Evolutionary conservation across 2,888 invertebrate genomes (phyloP), one percentile per base, ranked within the genome.

Genomic region (Ypsolopha scabrella): DNA sequence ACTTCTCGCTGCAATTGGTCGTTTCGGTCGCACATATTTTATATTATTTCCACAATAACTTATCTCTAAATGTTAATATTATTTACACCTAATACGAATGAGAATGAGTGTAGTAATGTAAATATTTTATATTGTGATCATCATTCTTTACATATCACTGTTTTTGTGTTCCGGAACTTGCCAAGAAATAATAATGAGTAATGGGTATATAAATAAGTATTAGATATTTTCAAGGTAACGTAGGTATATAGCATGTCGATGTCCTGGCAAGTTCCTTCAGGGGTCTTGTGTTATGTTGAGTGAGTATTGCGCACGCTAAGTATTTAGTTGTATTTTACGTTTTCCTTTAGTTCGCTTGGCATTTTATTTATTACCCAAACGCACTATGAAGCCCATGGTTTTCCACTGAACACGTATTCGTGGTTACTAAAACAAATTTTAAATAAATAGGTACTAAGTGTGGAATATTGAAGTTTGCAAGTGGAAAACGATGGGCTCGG

Each of bases 301-400:
- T 58, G 57, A 58, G 46, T 59, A 59, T 57, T 55, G 53, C 53
- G 59, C 59, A 59, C 59, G 59, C 59, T 49, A 33, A 11, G 53
- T 54, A 53, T 54, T 53, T 53, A 57, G 57, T 57, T 55, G 9
- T 39, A 14, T 52, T 44, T 24, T 44, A 9, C 34, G 45, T 43
- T 64, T 65, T 59, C 58, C 63, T 72, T 69, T 73, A 69, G 68
- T 78, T 51, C 56, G 81, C 80, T 80, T 80, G 55, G 75, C 80
- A 72, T 71, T 62, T 41, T 41, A 48, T 10, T 46, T 62, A 70
- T 68, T 70, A 64, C 54, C 55, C 56, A 63, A 64, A 67, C 67
- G 65, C 72, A 50, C 53, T 35, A 34, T 24, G n/a, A 1, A 10
- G 46, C 10, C 49, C 49, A 33, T n/a, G 9, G 36, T 11, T 47